Conservation (phyloP, 2,888 invertebrate genomes). For the Aspidiotus destructor region DNA sequence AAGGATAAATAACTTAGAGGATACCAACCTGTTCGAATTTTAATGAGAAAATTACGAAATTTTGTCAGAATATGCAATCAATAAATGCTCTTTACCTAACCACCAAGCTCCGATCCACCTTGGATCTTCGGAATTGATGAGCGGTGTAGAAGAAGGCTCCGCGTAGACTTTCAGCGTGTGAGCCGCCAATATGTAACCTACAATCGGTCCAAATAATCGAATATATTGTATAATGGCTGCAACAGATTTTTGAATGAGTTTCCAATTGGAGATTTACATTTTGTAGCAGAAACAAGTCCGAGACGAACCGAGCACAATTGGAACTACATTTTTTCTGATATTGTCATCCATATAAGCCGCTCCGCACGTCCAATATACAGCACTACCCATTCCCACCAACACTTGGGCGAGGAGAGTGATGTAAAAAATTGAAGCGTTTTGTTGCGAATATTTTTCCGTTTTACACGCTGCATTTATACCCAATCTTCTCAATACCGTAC, state of each 20-base stretch:
- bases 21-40: conserved; percentile 36
- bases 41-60: not conserved
- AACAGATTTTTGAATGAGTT: not conserved
- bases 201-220: conserved; percentile 40
- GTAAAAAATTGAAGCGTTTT: conserved; percentile 9
- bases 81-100: conserved; percentile 41
- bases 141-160: conserved; percentile 39
- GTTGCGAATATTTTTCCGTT: not conserved
- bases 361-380: conserved; percentile 43
- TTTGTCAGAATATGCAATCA: not conserved
- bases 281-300: no score
- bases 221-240: conserved; percentile 21
- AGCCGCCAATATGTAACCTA: conserved; percentile 41
- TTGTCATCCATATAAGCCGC: conserved; percentile 44
- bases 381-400: conserved; percentile 43
- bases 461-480: conserved; percentile 20
- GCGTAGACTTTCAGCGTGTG: conserved; percentile 40
- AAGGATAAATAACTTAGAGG: conserved; percentile 37
- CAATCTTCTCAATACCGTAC: conserved; percentile 7
- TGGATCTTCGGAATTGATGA: conserved; percentile 43
- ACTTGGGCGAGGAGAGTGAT: conserved; percentile 42
- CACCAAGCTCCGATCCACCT: conserved; percentile 51
- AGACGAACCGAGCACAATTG: conserved; percentile 38
- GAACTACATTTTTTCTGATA: conserved; percentile 38
- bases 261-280: no score